Evolutionary conservation across 2,888 invertebrate genomes (phyloP).

Genomic region (Lasius platythorax): DNA sequence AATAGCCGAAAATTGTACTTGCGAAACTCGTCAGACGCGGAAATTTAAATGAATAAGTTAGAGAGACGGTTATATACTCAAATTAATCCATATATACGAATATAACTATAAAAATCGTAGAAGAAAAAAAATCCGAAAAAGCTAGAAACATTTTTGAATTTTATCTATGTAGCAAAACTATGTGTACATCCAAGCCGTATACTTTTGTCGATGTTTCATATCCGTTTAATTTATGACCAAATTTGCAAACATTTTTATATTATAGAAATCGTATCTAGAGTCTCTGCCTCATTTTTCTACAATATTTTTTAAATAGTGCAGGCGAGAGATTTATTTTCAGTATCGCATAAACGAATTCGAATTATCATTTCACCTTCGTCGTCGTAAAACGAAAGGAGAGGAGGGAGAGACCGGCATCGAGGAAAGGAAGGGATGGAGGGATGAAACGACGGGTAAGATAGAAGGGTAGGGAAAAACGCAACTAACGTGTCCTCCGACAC

Average conservation of each 20-base stretch:
- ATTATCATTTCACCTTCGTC: background rate
- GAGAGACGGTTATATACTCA: background rate
- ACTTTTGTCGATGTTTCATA: background rate
- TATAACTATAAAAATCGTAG: background rate
- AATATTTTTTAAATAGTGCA: background rate
- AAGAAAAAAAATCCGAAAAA: background rate
- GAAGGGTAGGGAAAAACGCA: constrained; percentile 47
- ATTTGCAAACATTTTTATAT: background rate
- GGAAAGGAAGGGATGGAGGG: constrained; percentile 4
- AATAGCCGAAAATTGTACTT: constrained; percentile 31
- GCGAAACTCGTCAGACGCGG: constrained; percentile 22
- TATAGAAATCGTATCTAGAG: background rate
- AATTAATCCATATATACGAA: constrained; percentile 2
- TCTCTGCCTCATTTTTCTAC: background rate
- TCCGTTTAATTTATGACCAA: constrained; percentile 10
- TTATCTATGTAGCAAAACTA: background rate
- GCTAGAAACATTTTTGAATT: background rate
- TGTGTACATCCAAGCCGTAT: background rate
- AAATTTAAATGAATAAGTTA: constrained; percentile 36
- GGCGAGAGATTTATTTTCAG: background rate
- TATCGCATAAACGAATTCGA: constrained; percentile 9
- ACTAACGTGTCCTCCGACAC: constrained; percentile 62
- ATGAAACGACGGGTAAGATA: background rate
- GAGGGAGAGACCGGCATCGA: background rate
- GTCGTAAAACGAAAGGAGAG: background rate